phyloP scores from a whole-genome alignment of 2,113 vertebrate genomes.

The Pteropus alecto region DNA sequence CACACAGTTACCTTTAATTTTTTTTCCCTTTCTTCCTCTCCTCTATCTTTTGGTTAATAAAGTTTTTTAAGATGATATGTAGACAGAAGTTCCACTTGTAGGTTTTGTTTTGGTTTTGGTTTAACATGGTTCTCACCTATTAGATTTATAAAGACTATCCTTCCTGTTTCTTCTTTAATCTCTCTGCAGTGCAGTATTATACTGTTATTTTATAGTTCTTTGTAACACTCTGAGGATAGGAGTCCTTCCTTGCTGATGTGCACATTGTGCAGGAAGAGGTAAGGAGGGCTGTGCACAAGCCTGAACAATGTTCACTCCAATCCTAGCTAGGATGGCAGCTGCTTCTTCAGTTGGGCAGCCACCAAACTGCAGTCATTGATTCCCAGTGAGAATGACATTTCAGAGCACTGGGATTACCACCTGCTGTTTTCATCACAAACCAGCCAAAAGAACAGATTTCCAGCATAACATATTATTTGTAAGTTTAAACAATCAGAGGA shows the following conservation, averaged over 20 bases:
- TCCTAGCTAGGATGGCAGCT: neutral
- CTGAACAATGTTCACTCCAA: neutral
- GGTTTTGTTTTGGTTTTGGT: neutral
- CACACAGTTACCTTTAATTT: neutral
- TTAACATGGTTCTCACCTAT: neutral
- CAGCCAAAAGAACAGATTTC: conserved; percentile 47
- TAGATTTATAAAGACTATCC: neutral
- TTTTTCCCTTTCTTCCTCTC: neutral
- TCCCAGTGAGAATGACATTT: neutral
- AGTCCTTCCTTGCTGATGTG: neutral
- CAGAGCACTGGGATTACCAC: neutral
- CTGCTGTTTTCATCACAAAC: neutral
- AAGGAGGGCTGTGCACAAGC: neutral
- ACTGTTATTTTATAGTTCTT: neutral
- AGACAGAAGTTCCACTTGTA: neutral
- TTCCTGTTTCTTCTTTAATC: neutral
- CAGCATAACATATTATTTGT: neutral
- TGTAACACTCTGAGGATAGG: neutral
- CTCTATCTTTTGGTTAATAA: neutral
- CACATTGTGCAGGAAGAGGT: neutral
- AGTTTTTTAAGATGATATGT: neutral
- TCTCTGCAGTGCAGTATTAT: neutral
- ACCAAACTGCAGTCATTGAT: neutral
- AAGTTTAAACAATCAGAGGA: conserved; percentile 9
- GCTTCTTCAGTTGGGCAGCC: neutral